Evolutionary conservation across 2,888 invertebrate species (phyloP), one percentile per base, ranked within the genome.

Genomic region (Hydropsyche betteni): DNA sequence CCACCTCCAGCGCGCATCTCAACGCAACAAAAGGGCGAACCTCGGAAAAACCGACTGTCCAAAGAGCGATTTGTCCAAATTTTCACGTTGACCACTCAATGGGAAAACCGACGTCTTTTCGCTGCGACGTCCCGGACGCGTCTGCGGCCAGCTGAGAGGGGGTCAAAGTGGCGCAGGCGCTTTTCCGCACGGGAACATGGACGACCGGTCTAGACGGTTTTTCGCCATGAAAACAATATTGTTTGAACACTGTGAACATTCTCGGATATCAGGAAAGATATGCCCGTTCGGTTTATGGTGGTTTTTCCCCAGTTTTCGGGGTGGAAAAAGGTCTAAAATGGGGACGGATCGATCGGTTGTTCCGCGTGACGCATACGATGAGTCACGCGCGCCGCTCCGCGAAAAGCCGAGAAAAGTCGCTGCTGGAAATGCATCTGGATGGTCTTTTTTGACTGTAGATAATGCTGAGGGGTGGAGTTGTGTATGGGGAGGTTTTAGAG

Each of bases 121-220:
- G 33, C 14, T 12, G n/a, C 70, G 38, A 52, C 70, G 70, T 24
- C 33, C 70, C 52, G 16, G 51, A 70, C 70, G 70, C 51, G 52
- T 70, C 70, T 70, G 70, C n/a, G 2, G 53, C 52, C 52, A 53
- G 53, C 55, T 52, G 52, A 14, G 55, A 53, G 70, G 70, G 55
- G 53, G 58, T 16, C 53, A 33, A 34, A 34, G 38, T 12, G 12
- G 34, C 70, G 70, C 70, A 70, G 10, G 70, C 70, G 70, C 70
- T 8, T 44, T 44, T 44, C 44, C 7, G 24, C 8, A 6, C 14
- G 68, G 44, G 73, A 76, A 70, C 72, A 52, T 64, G 64, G 70
- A 64, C n/a, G 36, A 70, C 16, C n/a, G 71, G 52, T 53, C 50
- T 50, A 69, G 69, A 74, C 58, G 16, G 55, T 50, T 44, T 52